Evolutionary conservation across 2,797 vertebrate genomes (phyloP).

Genomic region (Danio jaintianensis): DNA sequence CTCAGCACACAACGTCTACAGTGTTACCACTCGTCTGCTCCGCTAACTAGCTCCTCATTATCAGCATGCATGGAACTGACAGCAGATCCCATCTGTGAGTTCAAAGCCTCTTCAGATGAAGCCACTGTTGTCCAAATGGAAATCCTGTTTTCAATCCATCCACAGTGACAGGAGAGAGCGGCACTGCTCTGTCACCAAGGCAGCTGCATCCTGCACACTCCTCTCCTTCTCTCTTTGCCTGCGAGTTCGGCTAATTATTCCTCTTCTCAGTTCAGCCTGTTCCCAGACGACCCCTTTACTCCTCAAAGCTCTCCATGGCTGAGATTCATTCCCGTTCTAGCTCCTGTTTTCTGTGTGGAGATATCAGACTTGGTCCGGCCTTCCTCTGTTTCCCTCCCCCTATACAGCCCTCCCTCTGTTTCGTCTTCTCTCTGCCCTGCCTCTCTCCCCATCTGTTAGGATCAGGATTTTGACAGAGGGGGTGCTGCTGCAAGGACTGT

Average conservation of each 20-base stretch:
- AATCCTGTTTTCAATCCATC: constrained; percentile 55
- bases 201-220: constrained; percentile 61
- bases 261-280: constrained; percentile 30
- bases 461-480: constrained; percentile 19
- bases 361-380: constrained; percentile 75
- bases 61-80: constrained; percentile 1
- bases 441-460: constrained; percentile 39
- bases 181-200: constrained; percentile 48
- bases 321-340: constrained; percentile 43
- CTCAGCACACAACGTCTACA: constrained; percentile 20
- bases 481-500: constrained; percentile 22
- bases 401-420: constrained; percentile 55
- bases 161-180: constrained; percentile 50
- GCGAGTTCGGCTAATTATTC: constrained; percentile 21
- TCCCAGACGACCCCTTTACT: background rate
- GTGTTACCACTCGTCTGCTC: constrained; percentile 1
- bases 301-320: constrained; percentile 32
- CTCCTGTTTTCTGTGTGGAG: constrained; percentile 48
- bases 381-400: constrained; percentile 67
- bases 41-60: constrained; percentile 28
- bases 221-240: constrained; percentile 27
- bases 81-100: background rate
- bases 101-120: constrained; percentile 51
- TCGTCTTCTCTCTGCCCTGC: constrained; percentile 21
- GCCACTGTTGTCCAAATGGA: constrained; percentile 57